These are phyloP conservation scores for Epinephelus coioides DNA, from an alignment of 2,797 vertebrate species.

Conservation along the genomic window DNA sequence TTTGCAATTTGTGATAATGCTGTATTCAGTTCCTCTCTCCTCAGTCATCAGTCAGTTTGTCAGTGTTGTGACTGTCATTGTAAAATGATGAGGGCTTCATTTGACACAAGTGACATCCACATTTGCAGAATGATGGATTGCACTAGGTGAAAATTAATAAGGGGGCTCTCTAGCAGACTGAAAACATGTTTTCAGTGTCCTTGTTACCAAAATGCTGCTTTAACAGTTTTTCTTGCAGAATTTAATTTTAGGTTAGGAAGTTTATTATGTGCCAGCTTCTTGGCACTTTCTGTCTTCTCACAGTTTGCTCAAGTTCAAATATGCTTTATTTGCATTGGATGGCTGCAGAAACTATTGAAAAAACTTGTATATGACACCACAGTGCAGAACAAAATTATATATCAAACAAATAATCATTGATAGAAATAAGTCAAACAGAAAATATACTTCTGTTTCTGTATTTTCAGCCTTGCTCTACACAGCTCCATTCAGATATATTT, in stretches of 20 bases:
- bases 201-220: neutral
- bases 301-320: neutral
- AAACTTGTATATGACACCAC: neutral
- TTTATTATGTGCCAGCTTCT: neutral
- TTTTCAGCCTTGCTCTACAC: too few relatives aligned
- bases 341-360: neutral
- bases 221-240: neutral
- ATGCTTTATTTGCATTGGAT: too few relatives aligned
- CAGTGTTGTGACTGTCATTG: neutral
- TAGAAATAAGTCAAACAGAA: too few relatives aligned
- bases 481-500: too few relatives aligned
- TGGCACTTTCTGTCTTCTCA: neutral
- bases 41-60: constrained; percentile 6
- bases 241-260: neutral
- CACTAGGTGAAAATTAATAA: neutral
- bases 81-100: constrained; percentile 1
- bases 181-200: neutral
- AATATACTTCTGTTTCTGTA: too few relatives aligned
- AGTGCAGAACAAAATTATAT: neutral
- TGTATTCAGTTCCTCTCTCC: neutral
- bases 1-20: neutral
- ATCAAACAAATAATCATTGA: neutral
- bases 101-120: neutral
- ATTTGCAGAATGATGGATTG: constrained; percentile 11
- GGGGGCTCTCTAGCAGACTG: neutral